Evolutionary conservation across 2,113 vertebrate species (phyloP).

Genomic region (Bubo scandiacus): DNA sequence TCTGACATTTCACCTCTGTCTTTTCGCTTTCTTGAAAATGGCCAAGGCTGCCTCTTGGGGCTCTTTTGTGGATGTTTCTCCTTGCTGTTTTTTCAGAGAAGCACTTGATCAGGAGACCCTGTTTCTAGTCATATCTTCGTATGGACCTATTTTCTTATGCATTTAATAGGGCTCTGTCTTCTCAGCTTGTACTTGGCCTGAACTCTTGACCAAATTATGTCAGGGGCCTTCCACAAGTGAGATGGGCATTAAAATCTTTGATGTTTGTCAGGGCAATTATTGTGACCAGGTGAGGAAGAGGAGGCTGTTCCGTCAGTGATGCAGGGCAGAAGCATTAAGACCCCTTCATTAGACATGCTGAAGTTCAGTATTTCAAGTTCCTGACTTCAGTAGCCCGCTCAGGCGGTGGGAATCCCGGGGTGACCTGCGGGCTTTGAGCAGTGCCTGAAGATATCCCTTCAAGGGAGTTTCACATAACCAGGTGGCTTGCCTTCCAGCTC

Average conservation of each 20-base stretch:
- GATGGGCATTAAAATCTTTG: conserved; percentile 9
- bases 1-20: neutral
- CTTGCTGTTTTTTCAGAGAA: neutral
- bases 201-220: neutral
- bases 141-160: conserved; percentile 11
- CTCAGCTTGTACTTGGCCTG: neutral
- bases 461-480: conserved; percentile 11
- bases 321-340: neutral
- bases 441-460: conserved; percentile 2
- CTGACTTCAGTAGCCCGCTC: neutral
- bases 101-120: neutral
- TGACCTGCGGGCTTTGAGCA: neutral
- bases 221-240: neutral
- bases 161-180: conserved; percentile 31
- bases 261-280: conserved; percentile 27
- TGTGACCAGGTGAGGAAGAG: conserved; percentile 31
- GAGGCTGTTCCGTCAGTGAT: neutral
- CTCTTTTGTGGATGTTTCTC: neutral
- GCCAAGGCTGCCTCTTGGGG: neutral
- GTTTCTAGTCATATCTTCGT: neutral
- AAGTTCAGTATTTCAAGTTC: neutral
- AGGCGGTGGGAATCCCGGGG: neutral
- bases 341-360: neutral
- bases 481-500: conserved; percentile 24
- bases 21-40: neutral